phyloP scores from a whole-genome alignment of 1,140 invertebrate genomes.

The Cydia amplana region DNA sequence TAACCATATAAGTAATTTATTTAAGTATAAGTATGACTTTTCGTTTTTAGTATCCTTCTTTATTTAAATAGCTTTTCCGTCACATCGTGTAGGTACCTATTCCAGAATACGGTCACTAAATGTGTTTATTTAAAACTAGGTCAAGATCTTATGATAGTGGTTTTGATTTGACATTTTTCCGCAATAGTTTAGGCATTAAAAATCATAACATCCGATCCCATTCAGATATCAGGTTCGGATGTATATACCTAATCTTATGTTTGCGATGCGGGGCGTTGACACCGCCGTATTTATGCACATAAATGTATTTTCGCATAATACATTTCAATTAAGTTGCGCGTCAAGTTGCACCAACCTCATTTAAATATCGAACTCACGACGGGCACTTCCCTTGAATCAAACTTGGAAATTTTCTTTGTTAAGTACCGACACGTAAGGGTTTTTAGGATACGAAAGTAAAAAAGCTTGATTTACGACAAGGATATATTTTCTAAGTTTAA shows the following conservation, averaged over 20 bases:
- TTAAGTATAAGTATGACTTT: neutral
- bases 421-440: constrained; percentile 33
- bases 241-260: constrained; percentile 22
- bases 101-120: neutral
- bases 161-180: too few relatives aligned
- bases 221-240: constrained; percentile 23
- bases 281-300: constrained; percentile 30
- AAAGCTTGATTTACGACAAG: neutral
- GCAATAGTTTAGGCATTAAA: neutral
- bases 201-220: constrained; percentile 25
- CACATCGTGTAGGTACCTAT: neutral
- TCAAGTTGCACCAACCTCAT: constrained; percentile 61
- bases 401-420: constrained; percentile 51
- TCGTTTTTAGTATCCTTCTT: too few relatives aligned
- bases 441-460: neutral
- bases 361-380: constrained; percentile 68
- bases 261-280: constrained; percentile 30
- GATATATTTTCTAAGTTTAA: too few relatives aligned
- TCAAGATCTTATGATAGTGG: neutral
- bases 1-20: neutral
- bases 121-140: neutral
- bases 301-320: constrained; percentile 59
- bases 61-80: too few relatives aligned
- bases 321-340: constrained; percentile 65
- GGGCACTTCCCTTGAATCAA: constrained; percentile 49